A percentile compares a stretch with the other conserved stretches of the same genome.
Conservation (phyloP, 2,113 vertebrate genomes). For the Silurus asotus region DNA sequence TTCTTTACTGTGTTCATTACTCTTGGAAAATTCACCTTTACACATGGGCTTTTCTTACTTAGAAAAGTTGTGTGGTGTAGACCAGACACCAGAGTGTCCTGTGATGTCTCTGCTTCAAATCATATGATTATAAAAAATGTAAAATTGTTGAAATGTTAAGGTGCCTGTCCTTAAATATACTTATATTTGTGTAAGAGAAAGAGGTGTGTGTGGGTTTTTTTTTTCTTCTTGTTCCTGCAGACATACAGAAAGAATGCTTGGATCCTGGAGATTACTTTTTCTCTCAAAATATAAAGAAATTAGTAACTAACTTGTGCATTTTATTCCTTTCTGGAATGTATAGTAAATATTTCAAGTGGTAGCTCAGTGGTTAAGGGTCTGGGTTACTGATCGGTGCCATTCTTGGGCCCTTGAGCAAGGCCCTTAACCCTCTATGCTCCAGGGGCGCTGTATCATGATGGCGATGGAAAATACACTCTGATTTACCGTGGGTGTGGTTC, state of each 20-base stretch:
- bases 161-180: not conserved
- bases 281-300: not conserved
- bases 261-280: not conserved
- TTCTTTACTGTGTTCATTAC: not conserved
- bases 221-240: not conserved
- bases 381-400: not conserved
- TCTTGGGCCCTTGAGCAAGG: no score
- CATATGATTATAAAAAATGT: not conserved
- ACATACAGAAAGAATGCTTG: not conserved
- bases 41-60: not conserved
- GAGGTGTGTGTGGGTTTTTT: not conserved
- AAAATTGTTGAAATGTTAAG: not conserved
- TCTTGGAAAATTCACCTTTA: not conserved
- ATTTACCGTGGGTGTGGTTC: conserved; percentile 62
- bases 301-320: not conserved
- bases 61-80: not conserved
- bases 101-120: not conserved
- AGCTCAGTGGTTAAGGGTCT: not conserved
- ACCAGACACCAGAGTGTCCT: not conserved
- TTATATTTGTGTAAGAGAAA: not conserved
- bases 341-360: not conserved
- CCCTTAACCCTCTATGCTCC: no score
- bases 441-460: no score
- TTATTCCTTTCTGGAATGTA: not conserved
- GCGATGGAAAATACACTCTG: no score